Evolutionary conservation across 2,797 vertebrate species (phyloP).

Genomic region (Picus viridis): DNA sequence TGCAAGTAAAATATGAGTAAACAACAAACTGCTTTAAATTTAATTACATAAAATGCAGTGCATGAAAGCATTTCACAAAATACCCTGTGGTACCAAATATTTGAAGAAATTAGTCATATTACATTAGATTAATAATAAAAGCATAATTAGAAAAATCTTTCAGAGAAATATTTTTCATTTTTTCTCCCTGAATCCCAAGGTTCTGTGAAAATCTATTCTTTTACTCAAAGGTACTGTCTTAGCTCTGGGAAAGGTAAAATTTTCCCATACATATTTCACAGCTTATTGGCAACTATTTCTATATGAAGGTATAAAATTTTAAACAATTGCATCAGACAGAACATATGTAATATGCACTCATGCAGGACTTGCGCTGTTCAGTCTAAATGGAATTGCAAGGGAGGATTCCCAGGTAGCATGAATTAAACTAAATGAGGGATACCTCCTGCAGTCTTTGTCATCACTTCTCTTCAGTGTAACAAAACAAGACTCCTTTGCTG

Average conservation of each 20-base stretch:
- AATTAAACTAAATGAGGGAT: constrained; percentile 41
- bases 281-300: constrained; percentile 1
- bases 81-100: not conserved
- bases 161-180: not conserved
- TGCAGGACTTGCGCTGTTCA: not conserved
- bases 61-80: not conserved
- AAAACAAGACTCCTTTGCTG: not conserved
- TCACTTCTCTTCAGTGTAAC: not conserved
- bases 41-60: not conserved
- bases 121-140: not conserved
- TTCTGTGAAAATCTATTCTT: not conserved
- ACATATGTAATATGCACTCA: not conserved
- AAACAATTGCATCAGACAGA: constrained; percentile 20
- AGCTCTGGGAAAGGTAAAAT: not conserved
- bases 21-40: not conserved
- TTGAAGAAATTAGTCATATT: not conserved
- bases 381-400: constrained; percentile 31
- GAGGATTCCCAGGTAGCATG: constrained; percentile 10
- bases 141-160: not conserved
- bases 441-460: constrained; percentile 20
- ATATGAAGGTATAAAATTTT: not conserved
- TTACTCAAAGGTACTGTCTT: not conserved
- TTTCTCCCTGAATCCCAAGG: not conserved
- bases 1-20: not conserved
- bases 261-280: not conserved